Base-by-base conservation (phyloP, 2,888 invertebrate genomes). In the Xestia xanthographa region DNA sequence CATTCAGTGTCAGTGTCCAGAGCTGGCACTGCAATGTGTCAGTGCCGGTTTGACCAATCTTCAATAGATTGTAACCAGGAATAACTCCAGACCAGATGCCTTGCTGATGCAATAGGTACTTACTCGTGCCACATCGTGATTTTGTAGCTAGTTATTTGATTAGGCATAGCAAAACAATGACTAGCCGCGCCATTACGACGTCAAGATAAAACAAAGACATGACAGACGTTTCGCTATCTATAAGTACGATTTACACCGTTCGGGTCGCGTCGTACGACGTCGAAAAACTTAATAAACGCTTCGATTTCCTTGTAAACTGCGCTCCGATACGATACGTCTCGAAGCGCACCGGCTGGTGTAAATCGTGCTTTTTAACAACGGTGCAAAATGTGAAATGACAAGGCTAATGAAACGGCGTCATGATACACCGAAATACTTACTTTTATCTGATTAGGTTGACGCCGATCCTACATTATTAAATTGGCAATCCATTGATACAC, bases 241-340 rank as follows among this genome's bases (percentile, higher is more conserved):
- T 8, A 63, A n/a, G 62, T 63, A 63, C 38, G 62, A 63, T 63
- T 63, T 63, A 63, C 41, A 41, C 63, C n/a, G 63, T 6, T 12
- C 63, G 38, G 0, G 1, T n/a, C 22, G n/a, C 38, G 62, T 41
- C 22, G 41, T 63, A 63, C n/a, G n/a, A 63, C 38, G 6, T 41
- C 38, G 3, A 41, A 63, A 63, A 6, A 14, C 38, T 41, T 41
- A 4, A 41, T 41, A 58, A 50, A 58, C 17, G 29, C 2, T 38
- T 12, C 12, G 2, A 38, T 62, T 62, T 62, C 60, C 60, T 38
- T 38, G 2, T 38, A 38, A 62, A 38, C 22, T 38, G 1, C 22
- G 22, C 22, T 29, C 34, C 62, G 38, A 62, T 62, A 62, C 62
- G 38, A 62, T 62, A 62, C 12, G 22, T 62, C 58, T 29, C 8